Evolutionary conservation across 1,140 invertebrate genomes (phyloP).

Genomic region (Pristionchus pacificus): DNA sequence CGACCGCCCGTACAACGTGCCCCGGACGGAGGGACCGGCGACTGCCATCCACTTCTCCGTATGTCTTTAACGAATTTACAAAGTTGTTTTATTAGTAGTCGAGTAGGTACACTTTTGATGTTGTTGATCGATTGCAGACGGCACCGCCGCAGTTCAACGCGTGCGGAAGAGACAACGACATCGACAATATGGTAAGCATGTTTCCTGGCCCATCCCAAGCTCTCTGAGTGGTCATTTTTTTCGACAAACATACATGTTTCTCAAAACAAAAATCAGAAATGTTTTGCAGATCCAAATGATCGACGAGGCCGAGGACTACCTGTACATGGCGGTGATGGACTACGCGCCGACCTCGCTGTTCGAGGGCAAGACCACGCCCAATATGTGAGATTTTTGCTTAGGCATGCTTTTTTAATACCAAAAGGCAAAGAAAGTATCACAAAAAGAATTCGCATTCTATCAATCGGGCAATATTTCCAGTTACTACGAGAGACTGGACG

Average conservation of each 20-base stretch:
- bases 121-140: slow-evolving; percentile 65
- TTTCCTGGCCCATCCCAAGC: too few relatives aligned
- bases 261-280: background rate
- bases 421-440: background rate
- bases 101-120: background rate
- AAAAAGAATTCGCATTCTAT: background rate
- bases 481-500: background rate
- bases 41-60: slow-evolving; percentile 15
- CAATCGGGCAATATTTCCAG: background rate
- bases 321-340: slow-evolving; percentile 92
- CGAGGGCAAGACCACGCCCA: background rate
- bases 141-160: slow-evolving; percentile 81
- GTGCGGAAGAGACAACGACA: slow-evolving; percentile 72
- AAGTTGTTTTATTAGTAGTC: too few relatives aligned
- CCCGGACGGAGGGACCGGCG: background rate
- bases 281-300: slow-evolving; percentile 65
- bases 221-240: background rate
- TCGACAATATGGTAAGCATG: slow-evolving; percentile 71
- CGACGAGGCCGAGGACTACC: slow-evolving; percentile 73
- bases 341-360: slow-evolving; percentile 68
- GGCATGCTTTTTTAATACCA: background rate
- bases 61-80: too few relatives aligned
- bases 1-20: slow-evolving; percentile 3
- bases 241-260: too few relatives aligned
- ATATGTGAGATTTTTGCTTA: background rate